Percentiles rank a stretch among this genome's conserved stretches.
phyloP scores from a whole-genome alignment of 1,140 invertebrate genomes.

The Drosophila repleta region DNA sequence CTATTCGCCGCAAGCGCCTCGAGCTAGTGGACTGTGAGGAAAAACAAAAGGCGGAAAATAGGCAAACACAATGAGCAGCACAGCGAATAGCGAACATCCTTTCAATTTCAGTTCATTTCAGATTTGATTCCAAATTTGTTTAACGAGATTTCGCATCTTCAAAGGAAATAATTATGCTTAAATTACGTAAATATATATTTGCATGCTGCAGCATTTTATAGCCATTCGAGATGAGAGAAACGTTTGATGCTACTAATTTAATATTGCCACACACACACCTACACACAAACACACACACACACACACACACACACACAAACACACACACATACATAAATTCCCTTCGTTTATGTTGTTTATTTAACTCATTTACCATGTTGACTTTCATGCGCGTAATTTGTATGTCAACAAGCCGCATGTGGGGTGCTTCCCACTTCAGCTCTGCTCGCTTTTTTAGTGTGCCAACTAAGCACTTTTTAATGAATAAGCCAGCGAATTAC shows the following conservation, averaged over 20 bases:
- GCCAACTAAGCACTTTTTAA: conserved; percentile 78
- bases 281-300: not conserved
- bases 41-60: conserved; percentile 11
- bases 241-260: conserved; percentile 57
- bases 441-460: conserved; percentile 28
- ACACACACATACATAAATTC: conserved; percentile 26
- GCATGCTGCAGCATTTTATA: conserved; percentile 8
- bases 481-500: conserved; percentile 70
- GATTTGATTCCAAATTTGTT: not conserved
- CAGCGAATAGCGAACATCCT: not conserved
- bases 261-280: conserved; percentile 27
- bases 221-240: conserved; percentile 19
- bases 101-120: not conserved
- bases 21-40: not conserved
- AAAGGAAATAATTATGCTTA: not conserved
- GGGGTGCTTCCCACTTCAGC: not conserved
- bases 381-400: conserved; percentile 81
- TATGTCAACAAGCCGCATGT: conserved; percentile 68
- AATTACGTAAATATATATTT: conserved; percentile 1
- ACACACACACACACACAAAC: conserved; percentile 30
- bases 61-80: conserved; percentile 3
- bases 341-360: conserved; percentile 62
- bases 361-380: conserved; percentile 77
- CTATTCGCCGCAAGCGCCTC: conserved; percentile 13
- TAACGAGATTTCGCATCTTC: not conserved